Percentiles rank a stretch among this genome's conserved stretches.
These are phyloP conservation scores for Zaprionus lachaisei DNA, from an alignment of 1,140 invertebrate genomes.

Conservation along the genomic window DNA sequence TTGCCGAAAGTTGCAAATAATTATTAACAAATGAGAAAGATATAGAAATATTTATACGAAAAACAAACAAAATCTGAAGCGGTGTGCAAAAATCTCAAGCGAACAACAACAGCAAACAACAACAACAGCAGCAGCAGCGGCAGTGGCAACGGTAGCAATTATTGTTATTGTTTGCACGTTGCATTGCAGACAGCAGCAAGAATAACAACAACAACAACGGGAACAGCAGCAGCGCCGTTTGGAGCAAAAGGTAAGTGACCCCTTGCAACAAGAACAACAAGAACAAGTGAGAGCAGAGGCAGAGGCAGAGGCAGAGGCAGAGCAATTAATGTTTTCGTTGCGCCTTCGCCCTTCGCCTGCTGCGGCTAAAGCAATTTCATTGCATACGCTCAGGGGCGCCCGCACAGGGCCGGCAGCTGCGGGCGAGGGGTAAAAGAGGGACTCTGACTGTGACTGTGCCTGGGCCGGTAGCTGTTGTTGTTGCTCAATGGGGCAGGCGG, in stretches of 20 bases:
- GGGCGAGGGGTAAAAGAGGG: background rate
- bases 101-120: background rate
- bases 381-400: slow-evolving; percentile 62
- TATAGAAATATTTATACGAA: slow-evolving; percentile 4
- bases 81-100: slow-evolving; percentile 44
- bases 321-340: slow-evolving; percentile 39
- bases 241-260: slow-evolving; percentile 76
- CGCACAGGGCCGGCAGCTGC: background rate
- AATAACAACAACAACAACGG: slow-evolving; percentile 16
- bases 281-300: slow-evolving; percentile 1
- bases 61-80: slow-evolving; percentile 17
- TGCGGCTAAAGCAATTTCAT: slow-evolving; percentile 47
- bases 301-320: background rate
- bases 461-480: slow-evolving; percentile 44
- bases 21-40: slow-evolving; percentile 20
- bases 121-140: slow-evolving; percentile 3
- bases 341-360: slow-evolving; percentile 1
- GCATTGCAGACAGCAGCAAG: slow-evolving; percentile 1
- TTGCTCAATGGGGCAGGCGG: slow-evolving; percentile 5
- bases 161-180: slow-evolving; percentile 16
- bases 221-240: slow-evolving; percentile 12
- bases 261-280: slow-evolving; percentile 42
- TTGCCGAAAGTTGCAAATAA: slow-evolving; percentile 24
- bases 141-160: background rate
- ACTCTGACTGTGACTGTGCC: background rate